Evolutionary conservation across 2,113 vertebrate species (phyloP), one percentile per base, ranked within the genome.

Genomic region (Heptranchias perlo): DNA sequence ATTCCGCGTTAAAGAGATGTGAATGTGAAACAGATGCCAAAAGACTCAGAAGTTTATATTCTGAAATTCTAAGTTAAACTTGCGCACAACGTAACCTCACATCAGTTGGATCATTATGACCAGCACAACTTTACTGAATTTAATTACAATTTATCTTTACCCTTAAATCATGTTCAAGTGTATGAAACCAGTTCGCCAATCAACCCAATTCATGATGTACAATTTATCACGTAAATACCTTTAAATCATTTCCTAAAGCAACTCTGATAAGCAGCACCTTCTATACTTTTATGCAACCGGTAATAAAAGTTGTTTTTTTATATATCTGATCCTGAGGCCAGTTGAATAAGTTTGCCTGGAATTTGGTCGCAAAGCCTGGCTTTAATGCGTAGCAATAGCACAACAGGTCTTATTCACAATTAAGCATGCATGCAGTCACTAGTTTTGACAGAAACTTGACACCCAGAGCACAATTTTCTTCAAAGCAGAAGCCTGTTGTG

Each of bases 401-500:
- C 96, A 97, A 97, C 96, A 96, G 64, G 96, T 97, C 96, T 97
- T 82, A 94, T 94, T 95, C 94, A 97, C 96, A 96, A 96, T 96
- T 78, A 28, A 96, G 96, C 84, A 82, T 96, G 96, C 97, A 96
- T 97, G 96, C 44, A 96, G 96, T 96, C 97, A 97, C 96, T 96
- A 96, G 97, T 97, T 97, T 96, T 95, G 96, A 96, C 97, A 96
- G 97, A 97, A 98, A 97, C 97, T 96, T 96, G 96, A 98, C 97
- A 97, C 97, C 96, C 97, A 97, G 97, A 97, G 97, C 97, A 96
- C 96, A 97, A 97, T 96, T 96, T 96, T 96, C 97, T 97, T 98
- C 97, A 98, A 98, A 98, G 97, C 97, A 96, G 96, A 96, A 96
- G 97, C 97, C 98, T 97, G 98, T 98, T 97, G 97, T 97, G 97